Evolutionary conservation across 2,797 vertebrate species (phyloP).

Genomic region (Falco berigora): DNA sequence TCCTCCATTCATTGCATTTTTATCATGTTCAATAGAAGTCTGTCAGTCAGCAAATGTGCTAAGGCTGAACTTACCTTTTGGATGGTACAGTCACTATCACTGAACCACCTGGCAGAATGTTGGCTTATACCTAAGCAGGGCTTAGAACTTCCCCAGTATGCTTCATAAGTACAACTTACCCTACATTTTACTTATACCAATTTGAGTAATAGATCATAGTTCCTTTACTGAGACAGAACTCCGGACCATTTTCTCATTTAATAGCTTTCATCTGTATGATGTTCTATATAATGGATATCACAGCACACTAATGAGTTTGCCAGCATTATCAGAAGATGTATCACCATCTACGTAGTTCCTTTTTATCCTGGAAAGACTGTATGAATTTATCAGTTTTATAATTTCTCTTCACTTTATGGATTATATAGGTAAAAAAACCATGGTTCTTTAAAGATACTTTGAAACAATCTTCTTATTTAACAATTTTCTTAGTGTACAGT

Average conservation of each 20-base stretch:
- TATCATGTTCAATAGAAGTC: neutral
- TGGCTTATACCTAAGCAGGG: neutral
- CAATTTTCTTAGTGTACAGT: neutral
- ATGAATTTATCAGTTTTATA: conserved; percentile 15
- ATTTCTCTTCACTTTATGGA: conserved; percentile 16
- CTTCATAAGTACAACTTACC: conserved; percentile 7
- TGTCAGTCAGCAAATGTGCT: neutral
- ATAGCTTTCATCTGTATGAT: conserved; percentile 56
- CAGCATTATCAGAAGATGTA: conserved; percentile 46
- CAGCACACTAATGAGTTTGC: conserved; percentile 57
- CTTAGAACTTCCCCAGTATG: neutral
- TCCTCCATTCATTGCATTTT: neutral
- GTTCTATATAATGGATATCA: conserved; percentile 57
- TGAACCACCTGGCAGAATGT: neutral
- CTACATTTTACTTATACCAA: conserved; percentile 43
- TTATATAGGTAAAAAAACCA: neutral
- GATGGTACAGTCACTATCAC: neutral
- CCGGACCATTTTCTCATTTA: conserved; percentile 61
- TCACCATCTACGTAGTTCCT: conserved; percentile 9
- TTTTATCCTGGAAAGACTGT: neutral
- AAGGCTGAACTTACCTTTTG: neutral
- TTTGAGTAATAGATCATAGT: conserved; percentile 48
- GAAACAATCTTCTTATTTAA: neutral
- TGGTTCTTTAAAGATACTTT: neutral
- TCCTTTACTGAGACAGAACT: conserved; percentile 36